Base-by-base conservation (phyloP, 2,888 invertebrate species). In the Drosophila paramelanica region DNA sequence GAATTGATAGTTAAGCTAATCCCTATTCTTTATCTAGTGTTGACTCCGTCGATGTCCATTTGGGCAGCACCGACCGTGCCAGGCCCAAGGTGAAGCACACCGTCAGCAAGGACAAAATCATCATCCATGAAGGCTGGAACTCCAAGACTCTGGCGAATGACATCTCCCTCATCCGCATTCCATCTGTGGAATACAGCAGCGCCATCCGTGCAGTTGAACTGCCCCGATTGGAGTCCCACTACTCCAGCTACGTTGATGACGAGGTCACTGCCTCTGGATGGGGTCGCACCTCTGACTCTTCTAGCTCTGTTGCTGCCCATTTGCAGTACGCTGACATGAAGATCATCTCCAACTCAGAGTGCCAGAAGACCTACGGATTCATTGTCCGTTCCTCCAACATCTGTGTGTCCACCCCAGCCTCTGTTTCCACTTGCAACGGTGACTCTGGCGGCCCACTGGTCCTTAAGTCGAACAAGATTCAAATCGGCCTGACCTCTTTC, bases 361-460 rank as follows among this genome's bases (percentile, higher is more conserved):
- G 92, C 73, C 27, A 17, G 7, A 4, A 2, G 1, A 77, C 76
- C 47, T 91, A 70, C 31, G 75, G 42, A 10, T 2, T 45, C 0
- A 73, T 42, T 56, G 60, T 90, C 41, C 75, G 67, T 1, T 8
- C 17, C 3, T 55, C 76, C 8, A 88, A 89, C 71, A 79, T 91
- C 49, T 86, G 86, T 52, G 83, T 86, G 6, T 43, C 60, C 51
- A 89, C 88, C 10, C 4, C 78, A 5, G 25, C 65, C 23, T 55
- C 67, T 31, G 76, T 77, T 1, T 86, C 89, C 41, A 86, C 85
- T 58, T 86, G 85, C 79, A 74, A 77, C 56, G 85, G 89, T 27
- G 90, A 90, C 53, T 89, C 90, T 11, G 90, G 90, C 50, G 90
- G 90, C 45, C 85, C 85, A 20, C 67, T 86, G 71, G 89, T 79